These are phyloP conservation scores for Acanthiza pusilla DNA, from an alignment of 2,797 vertebrate genomes.

Conservation along the genomic window DNA sequence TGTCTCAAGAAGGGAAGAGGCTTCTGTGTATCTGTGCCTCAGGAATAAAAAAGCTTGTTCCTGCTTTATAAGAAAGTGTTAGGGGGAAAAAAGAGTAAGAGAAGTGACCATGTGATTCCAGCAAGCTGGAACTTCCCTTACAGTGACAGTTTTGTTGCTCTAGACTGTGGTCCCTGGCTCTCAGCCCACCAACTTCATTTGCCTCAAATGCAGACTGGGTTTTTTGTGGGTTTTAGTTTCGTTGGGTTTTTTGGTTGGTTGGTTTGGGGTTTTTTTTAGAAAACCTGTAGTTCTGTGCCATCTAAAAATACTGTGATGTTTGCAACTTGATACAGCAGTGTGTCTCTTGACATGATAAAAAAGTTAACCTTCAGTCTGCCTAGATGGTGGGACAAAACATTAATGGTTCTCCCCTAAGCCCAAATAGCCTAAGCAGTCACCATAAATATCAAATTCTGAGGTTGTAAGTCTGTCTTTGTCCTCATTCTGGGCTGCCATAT, in stretches of 20 bases:
- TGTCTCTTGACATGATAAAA: not conserved
- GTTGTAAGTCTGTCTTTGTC: not conserved
- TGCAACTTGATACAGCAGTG: not conserved
- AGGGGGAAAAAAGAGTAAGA: no score
- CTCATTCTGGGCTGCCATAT: not conserved
- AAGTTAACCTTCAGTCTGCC: not conserved
- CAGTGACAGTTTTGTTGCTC: not conserved
- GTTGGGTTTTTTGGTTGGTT: not conserved
- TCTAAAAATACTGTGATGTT: not conserved
- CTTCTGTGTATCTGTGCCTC: not conserved
- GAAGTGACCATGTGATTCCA: not conserved
- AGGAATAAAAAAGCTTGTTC: not conserved
- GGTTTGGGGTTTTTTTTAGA: not conserved
- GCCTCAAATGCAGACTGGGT: rapidly evolving
- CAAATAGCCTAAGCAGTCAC: not conserved
- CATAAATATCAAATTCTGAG: rapidly evolving
- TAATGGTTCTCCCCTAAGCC: not conserved
- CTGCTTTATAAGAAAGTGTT: not conserved
- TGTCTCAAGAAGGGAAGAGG: not conserved
- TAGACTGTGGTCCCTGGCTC: not conserved
- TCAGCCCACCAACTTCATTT: not conserved
- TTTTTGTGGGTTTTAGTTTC: not conserved
- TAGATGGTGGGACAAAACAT: not conserved
- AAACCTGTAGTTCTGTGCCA: not conserved
- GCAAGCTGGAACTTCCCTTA: not conserved